These are phyloP conservation scores for Caenorhabditis sp. DNA, from an alignment of 2,888 invertebrate species.

Conservation along the genomic window DNA sequence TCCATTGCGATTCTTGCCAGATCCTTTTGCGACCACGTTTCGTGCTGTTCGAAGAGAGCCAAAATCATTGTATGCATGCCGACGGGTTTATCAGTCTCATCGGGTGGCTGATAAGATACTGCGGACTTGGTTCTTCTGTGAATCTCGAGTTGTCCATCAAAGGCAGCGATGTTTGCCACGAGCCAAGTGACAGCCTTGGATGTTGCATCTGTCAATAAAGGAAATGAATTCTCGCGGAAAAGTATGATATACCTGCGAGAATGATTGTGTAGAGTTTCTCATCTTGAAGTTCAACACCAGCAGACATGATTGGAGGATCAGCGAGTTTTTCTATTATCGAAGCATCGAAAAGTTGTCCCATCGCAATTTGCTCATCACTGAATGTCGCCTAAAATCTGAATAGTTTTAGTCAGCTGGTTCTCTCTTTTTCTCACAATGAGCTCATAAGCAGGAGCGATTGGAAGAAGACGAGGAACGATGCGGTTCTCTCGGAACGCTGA, in stretches of 20 bases:
- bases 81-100: conserved; percentile 44
- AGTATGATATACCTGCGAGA: conserved; percentile 56
- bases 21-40: conserved; percentile 63
- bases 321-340: conserved; percentile 50
- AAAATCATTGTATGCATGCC: conserved; percentile 68
- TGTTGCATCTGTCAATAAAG: conserved; percentile 59
- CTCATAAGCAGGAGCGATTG: conserved; percentile 62
- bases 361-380: conserved; percentile 56
- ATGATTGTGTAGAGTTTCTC: conserved; percentile 68
- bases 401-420: background rate
- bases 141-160: conserved; percentile 64
- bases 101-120: conserved; percentile 59
- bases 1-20: conserved; percentile 57
- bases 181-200: conserved; percentile 59
- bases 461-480: conserved; percentile 69
- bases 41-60: conserved; percentile 66
- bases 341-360: conserved; percentile 70
- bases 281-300: conserved; percentile 58
- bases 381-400: conserved; percentile 57
- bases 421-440: conserved; percentile 30
- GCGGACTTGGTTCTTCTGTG: conserved; percentile 58
- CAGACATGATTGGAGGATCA: conserved; percentile 60
- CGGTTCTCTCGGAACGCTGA: conserved; percentile 73
- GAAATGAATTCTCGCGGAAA: background rate
- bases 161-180: conserved; percentile 64